Percentiles rank a stretch among this genome's conserved stretches.
Evolutionary conservation across 2,797 vertebrate species (phyloP).

Genomic region (Poliocrania exsul): DNA sequence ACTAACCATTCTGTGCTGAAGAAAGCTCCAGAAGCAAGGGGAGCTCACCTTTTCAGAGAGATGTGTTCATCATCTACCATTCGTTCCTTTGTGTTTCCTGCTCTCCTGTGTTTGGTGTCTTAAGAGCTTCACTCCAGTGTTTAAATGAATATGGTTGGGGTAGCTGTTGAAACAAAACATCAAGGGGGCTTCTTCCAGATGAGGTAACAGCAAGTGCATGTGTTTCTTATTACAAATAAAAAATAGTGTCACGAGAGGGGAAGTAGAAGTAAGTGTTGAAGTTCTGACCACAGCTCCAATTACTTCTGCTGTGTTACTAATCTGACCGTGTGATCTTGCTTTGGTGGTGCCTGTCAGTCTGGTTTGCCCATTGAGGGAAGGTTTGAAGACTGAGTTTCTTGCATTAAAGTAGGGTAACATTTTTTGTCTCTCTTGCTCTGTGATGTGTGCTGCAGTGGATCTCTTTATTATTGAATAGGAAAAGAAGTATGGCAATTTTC

Average conservation of each 20-base stretch:
- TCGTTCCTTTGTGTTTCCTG: neutral
- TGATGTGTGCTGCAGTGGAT: neutral
- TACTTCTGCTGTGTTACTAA: neutral
- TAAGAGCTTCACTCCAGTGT: neutral
- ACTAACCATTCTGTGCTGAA: neutral
- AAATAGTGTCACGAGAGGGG: neutral
- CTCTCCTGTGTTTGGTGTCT: neutral
- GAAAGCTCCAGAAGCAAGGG: neutral
- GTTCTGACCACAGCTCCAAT: neutral
- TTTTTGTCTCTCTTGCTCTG: neutral
- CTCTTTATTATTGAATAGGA: neutral
- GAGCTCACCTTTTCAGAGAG: neutral
- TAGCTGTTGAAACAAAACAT: neutral
- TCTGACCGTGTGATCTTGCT: neutral
- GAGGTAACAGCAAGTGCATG: neutral
- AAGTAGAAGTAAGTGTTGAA: neutral
- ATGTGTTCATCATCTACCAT: neutral
- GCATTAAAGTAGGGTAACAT: neutral
- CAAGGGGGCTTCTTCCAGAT: neutral
- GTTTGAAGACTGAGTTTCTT: neutral
- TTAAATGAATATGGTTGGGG: neutral
- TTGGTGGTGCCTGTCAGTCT: neutral
- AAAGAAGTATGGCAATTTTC: neutral
- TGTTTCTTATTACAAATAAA: neutral
- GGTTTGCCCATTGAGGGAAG: neutral